Percentiles rank a stretch among this genome's conserved stretches.
Conservation (phyloP, 2,113 vertebrate species). For the Gopherus flavomarginatus region DNA sequence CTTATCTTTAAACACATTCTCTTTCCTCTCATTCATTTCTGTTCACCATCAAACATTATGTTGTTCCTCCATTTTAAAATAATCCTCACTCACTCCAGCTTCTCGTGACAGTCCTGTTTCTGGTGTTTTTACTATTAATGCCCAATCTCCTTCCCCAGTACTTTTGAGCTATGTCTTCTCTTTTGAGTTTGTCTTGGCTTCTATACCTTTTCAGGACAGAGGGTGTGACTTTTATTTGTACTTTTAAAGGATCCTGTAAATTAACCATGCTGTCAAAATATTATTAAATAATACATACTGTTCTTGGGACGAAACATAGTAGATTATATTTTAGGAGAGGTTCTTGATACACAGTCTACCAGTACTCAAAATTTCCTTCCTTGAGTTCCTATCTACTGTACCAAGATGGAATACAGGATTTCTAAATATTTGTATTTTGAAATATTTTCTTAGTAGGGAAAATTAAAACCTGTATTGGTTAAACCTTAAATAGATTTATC, state of each 20-base stretch:
- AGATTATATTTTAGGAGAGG: background rate
- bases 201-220: background rate
- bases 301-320: background rate
- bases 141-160: background rate
- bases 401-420: background rate
- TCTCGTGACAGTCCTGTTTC: slow-evolving; percentile 9
- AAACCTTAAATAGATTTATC: background rate
- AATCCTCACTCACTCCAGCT: background rate
- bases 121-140: background rate
- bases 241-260: background rate
- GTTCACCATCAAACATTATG: background rate
- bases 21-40: background rate
- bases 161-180: background rate
- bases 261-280: background rate
- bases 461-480: background rate
- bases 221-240: background rate
- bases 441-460: background rate
- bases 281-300: background rate
- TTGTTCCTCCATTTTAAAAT: slow-evolving; percentile 5
- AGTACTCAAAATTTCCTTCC: background rate
- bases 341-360: background rate
- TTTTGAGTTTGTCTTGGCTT: background rate
- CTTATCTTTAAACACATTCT: background rate
- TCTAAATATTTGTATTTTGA: background rate
- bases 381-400: background rate